A percentile compares a stretch with the other conserved stretches of the same genome.
Evolutionary conservation across 2,113 vertebrate species (phyloP).

Genomic region (Anas platyrhynchos): DNA sequence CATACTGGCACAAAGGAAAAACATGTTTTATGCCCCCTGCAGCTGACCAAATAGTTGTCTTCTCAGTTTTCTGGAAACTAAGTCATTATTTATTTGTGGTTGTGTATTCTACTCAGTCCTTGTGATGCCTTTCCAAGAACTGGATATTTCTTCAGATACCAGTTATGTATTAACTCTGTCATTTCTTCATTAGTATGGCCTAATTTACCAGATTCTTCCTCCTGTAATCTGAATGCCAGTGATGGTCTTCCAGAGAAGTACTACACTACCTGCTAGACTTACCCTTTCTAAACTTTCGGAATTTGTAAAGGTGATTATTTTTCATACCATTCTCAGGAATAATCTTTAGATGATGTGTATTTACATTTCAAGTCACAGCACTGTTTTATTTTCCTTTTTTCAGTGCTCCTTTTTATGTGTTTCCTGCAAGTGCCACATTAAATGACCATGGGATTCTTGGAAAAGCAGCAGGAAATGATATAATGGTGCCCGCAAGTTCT

Average conservation of each 20-base stretch:
- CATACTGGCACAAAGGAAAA: background rate
- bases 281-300: background rate
- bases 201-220: background rate
- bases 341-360: background rate
- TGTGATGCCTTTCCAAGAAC: background rate
- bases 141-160: background rate
- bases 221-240: background rate
- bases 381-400: background rate
- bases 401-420: background rate
- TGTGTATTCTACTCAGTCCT: background rate
- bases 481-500: constrained; percentile 25
- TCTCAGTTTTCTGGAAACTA: background rate
- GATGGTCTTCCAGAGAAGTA: background rate
- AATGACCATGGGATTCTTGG: background rate
- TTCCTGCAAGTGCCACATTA: constrained; percentile 21
- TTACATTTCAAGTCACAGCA: background rate
- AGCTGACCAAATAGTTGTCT: background rate
- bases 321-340: background rate
- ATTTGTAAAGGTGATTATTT: background rate
- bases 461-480: constrained; percentile 46
- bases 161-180: background rate
- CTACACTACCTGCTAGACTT: background rate
- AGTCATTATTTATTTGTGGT: background rate
- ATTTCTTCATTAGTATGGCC: background rate
- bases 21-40: rapidly evolving